Percentiles rank a stretch among this genome's conserved stretches.
phyloP scores from a whole-genome alignment of 1,140 invertebrate genomes.

The Drosophila nannoptera region DNA sequence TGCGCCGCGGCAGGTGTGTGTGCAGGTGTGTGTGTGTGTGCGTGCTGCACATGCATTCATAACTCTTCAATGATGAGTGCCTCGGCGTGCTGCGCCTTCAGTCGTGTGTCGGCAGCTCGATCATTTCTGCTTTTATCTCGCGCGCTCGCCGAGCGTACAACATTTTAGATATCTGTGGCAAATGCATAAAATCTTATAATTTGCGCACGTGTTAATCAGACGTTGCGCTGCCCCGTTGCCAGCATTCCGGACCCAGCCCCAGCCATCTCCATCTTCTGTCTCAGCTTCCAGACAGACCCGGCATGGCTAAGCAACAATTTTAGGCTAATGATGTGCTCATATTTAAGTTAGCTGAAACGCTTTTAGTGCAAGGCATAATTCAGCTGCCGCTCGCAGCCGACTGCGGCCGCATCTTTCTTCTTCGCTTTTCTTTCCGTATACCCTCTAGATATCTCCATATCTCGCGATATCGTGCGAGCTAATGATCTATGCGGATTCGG shows the following conservation, averaged over 20 bases:
- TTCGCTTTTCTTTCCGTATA: slow-evolving; percentile 6
- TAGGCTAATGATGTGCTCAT: slow-evolving; percentile 77
- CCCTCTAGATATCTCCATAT: slow-evolving; percentile 10
- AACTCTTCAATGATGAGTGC: slow-evolving; percentile 49
- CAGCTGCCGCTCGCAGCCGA: slow-evolving; percentile 28
- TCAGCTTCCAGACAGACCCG: neutral
- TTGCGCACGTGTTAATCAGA: slow-evolving; percentile 77
- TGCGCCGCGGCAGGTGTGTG: slow-evolving; percentile 29
- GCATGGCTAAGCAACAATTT: slow-evolving; percentile 69
- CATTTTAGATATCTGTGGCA: slow-evolving; percentile 72
- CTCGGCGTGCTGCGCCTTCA: slow-evolving; percentile 4
- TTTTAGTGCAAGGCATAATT: slow-evolving; percentile 74
- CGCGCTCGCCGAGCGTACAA: slow-evolving; percentile 31
- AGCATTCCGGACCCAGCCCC: neutral
- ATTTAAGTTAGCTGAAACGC: slow-evolving; percentile 77
- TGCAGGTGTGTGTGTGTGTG: slow-evolving; percentile 37
- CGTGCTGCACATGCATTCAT: slow-evolving; percentile 61
- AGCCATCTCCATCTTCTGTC: neutral
- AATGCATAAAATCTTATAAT: slow-evolving; percentile 78
- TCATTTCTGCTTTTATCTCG: slow-evolving; percentile 73
- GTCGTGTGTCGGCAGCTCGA: slow-evolving; percentile 51
- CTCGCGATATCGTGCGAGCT: neutral
- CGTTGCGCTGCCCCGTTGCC: slow-evolving; percentile 55
- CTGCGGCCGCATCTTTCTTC: neutral
- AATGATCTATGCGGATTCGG: neutral